A percentile compares a stretch with the other conserved stretches of the same genome.
phyloP scores from a whole-genome alignment of 2,888 invertebrate species.

The Orchestes rusci region DNA sequence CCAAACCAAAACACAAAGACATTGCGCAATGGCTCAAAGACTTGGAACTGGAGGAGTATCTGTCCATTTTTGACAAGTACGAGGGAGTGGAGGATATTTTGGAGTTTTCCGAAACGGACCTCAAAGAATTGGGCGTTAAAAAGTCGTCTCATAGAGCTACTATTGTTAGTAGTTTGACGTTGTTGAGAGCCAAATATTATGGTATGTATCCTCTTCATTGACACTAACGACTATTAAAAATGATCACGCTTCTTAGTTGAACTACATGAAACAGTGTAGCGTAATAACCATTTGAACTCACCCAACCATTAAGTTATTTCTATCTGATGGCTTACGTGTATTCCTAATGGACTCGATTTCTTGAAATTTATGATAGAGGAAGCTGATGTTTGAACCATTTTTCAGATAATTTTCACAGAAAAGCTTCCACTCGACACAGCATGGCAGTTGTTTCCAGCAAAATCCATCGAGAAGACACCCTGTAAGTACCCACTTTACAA shows the following conservation, averaged over 20 bases:
- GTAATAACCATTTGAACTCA: too few relatives aligned
- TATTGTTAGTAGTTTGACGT: constrained; percentile 57
- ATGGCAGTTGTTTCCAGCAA: constrained; percentile 42
- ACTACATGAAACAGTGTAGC: too few relatives aligned
- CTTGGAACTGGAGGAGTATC: constrained; percentile 54
- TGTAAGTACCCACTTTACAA: too few relatives aligned
- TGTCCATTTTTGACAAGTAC: constrained; percentile 45
- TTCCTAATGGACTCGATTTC: too few relatives aligned
- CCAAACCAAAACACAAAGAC: constrained; percentile 45
- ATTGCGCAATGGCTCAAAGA: constrained; percentile 54
- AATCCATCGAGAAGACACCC: constrained; percentile 36
- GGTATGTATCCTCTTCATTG: constrained; percentile 38
- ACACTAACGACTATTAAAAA: too few relatives aligned
- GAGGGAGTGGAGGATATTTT: constrained; percentile 54
- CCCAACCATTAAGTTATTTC: too few relatives aligned
- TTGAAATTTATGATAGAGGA: too few relatives aligned
- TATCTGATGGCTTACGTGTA: too few relatives aligned
- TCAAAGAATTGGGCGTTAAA: constrained; percentile 54
- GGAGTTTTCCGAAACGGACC: constrained; percentile 50
- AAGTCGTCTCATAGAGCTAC: constrained; percentile 57
- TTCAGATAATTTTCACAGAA: constrained; percentile 33
- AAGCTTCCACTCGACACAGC: constrained; percentile 41
- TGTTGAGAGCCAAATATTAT: constrained; percentile 54
- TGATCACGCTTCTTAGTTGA: too few relatives aligned
- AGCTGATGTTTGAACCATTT: too few relatives aligned